Evolutionary conservation across 2,888 invertebrate species (phyloP).

Genomic region (Argyresthia albistria): DNA sequence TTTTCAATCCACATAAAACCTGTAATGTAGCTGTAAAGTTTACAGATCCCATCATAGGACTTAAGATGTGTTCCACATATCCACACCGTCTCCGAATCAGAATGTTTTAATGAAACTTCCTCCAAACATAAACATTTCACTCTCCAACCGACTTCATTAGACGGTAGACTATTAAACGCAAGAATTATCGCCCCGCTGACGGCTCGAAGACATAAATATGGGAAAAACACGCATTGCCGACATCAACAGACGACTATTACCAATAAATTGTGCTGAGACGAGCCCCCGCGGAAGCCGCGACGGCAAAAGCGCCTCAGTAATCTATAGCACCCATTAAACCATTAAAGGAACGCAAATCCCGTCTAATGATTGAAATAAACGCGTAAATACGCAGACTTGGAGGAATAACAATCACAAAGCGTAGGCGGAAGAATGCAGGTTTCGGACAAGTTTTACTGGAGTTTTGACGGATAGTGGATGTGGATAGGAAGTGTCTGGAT

Average conservation of each 20-base stretch:
- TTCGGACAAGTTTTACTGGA: neutral
- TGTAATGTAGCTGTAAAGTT: no score
- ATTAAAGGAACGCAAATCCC: conserved; percentile 29
- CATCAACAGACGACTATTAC: neutral
- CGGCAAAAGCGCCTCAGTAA: conserved; percentile 21
- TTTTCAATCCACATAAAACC: no score
- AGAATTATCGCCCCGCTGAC: neutral
- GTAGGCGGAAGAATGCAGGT: neutral
- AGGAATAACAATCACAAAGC: neutral
- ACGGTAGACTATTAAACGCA: neutral
- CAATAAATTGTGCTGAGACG: conserved; percentile 2
- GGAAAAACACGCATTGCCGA: neutral
- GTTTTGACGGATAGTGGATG: conserved; percentile 8
- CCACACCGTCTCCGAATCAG: no score
- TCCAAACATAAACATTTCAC: no score
- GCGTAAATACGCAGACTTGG: conserved; percentile 16
- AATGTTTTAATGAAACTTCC: no score
- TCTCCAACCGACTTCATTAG: no score
- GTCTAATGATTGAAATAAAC: conserved; percentile 19
- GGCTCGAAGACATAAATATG: neutral
- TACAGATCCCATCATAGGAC: no score
- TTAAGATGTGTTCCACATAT: no score
- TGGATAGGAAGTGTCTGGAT: neutral
- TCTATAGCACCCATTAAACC: conserved; percentile 28
- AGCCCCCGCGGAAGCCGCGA: conserved; percentile 14